Evolutionary conservation across 1,140 invertebrate genomes (phyloP).

Genomic region (Habropoda laboriosa): DNA sequence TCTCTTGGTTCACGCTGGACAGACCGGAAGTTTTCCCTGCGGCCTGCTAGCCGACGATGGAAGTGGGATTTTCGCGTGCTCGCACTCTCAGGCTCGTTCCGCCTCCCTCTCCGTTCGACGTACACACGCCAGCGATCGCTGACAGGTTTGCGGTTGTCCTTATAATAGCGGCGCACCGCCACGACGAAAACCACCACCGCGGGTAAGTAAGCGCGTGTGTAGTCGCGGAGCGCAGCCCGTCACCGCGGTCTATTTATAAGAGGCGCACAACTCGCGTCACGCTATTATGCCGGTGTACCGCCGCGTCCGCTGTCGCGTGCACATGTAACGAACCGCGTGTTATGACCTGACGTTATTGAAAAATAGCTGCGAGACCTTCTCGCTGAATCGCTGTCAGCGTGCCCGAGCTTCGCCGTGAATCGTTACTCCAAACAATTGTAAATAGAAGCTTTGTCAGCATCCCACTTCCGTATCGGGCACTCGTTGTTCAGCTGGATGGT

Average conservation of each 20-base stretch:
- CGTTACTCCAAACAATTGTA: no score
- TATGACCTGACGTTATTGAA: background rate
- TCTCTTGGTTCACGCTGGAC: background rate
- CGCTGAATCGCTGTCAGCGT: no score
- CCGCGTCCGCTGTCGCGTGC: background rate
- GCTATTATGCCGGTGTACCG: conserved; percentile 7
- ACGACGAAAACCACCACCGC: conserved; percentile 38
- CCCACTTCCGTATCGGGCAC: no score
- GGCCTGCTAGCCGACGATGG: conserved; percentile 24
- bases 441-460: no score
- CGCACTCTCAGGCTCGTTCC: conserved; percentile 18
- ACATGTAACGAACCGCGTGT: no score
- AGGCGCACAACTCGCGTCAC: conserved; percentile 10
- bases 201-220: background rate
- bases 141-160: conserved; percentile 80
- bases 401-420: no score
- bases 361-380: no score
- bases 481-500: no score
- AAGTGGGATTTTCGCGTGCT: conserved; percentile 50
- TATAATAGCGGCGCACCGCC: conserved; percentile 75
- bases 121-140: conserved; percentile 66
- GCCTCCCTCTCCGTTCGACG: conserved; percentile 14
- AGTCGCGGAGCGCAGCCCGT: background rate
- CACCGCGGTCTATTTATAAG: conserved; percentile 58
- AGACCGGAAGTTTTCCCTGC: conserved; percentile 65